phyloP scores from a whole-genome alignment of 1,140 invertebrate species.

The Saccostrea glomerata region DNA sequence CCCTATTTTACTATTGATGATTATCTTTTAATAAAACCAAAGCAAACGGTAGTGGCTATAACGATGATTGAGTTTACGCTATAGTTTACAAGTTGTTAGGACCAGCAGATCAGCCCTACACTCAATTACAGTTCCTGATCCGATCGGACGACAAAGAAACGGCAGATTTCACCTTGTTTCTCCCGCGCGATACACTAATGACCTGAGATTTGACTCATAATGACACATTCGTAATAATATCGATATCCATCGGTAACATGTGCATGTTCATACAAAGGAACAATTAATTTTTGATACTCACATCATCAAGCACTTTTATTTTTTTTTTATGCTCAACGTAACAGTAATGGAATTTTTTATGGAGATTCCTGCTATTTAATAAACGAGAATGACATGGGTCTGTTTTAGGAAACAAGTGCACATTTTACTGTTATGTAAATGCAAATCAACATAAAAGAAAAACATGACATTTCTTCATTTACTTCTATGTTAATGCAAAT shows the following conservation, averaged over 20 bases:
- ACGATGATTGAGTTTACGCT: not conserved
- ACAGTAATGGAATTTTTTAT: not conserved
- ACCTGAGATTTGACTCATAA: not conserved
- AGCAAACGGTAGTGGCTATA: not conserved
- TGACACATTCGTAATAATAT: too few species aligned
- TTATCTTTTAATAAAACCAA: not conserved
- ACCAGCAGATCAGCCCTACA: not conserved
- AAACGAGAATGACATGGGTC: too few species aligned
- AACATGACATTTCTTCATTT: not conserved
- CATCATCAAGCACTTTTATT: not conserved
- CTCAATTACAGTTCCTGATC: not conserved
- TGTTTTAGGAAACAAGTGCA: too few species aligned
- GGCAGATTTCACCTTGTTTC: not conserved
- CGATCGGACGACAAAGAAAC: not conserved
- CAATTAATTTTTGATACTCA: not conserved
- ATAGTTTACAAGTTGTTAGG: not conserved
- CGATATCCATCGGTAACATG: not conserved
- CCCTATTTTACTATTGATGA: not conserved
- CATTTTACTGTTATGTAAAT: not conserved
- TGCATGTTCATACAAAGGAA: not conserved
- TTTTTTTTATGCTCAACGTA: not conserved
- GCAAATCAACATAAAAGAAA: conserved; percentile 9
- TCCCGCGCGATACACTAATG: not conserved
- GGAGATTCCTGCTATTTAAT: not conserved
- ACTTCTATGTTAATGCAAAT: not conserved